A percentile compares a stretch with the other conserved stretches of the same genome.
Evolutionary conservation across 2,113 vertebrate species (phyloP).

Genomic region (Xiphorhynchus elegans): DNA sequence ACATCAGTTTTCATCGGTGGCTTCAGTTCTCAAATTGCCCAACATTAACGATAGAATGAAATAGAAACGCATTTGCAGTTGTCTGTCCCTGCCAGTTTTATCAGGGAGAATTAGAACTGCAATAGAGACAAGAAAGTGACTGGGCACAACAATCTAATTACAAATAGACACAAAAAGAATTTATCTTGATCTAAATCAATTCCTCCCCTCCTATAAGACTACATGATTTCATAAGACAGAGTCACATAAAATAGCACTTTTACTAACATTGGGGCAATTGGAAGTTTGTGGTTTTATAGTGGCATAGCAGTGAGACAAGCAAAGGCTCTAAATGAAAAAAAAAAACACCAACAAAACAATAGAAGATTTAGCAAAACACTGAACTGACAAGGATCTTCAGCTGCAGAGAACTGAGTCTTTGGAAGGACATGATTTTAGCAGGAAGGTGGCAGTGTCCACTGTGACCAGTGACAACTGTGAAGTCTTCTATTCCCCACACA

Average conservation of each 20-base stretch:
- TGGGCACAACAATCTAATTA: neutral
- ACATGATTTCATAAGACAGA: neutral
- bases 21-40: neutral
- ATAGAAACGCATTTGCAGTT: neutral
- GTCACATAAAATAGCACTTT: neutral
- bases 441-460: neutral
- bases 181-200: neutral
- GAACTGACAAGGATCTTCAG: neutral
- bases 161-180: neutral
- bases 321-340: neutral
- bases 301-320: neutral
- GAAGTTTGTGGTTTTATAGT: neutral
- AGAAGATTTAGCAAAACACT: neutral
- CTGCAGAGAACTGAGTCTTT: neutral
- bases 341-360: too few species aligned
- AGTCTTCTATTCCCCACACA: rapidly evolving
- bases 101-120: neutral
- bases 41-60: neutral
- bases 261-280: neutral
- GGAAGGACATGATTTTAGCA: neutral
- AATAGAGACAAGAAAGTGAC: neutral
- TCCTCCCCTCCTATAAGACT: neutral
- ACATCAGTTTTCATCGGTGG: neutral
- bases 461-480: neutral
- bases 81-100: neutral